Evolutionary conservation across 2,113 vertebrate species (phyloP).

Genomic region (Hippocampus abdominalis): DNA sequence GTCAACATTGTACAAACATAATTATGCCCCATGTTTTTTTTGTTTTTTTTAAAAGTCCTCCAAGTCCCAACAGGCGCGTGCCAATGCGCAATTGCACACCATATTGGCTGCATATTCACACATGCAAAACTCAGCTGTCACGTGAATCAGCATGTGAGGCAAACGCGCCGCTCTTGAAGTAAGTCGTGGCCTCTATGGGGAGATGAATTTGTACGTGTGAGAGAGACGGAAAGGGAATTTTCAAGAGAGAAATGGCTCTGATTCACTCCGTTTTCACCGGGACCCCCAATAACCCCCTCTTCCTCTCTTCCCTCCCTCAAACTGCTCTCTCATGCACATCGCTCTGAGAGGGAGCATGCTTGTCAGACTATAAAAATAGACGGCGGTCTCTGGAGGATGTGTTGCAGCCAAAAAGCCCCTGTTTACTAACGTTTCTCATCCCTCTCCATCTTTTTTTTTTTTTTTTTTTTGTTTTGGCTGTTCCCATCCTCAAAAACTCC

Average conservation of each 20-base stretch:
- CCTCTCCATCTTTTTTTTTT: constrained; percentile 10
- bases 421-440: constrained; percentile 43
- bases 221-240: constrained; percentile 2
- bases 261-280: constrained; percentile 41
- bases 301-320: neutral
- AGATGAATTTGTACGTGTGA: constrained; percentile 31
- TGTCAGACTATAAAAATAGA: constrained; percentile 52
- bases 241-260: constrained; percentile 39
- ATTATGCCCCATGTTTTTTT: neutral
- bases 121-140: constrained; percentile 21
- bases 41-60: constrained; percentile 6
- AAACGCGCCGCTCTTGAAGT: constrained; percentile 57
- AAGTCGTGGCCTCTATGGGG: constrained; percentile 49
- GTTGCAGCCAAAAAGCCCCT: constrained; percentile 25
- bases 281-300: constrained; percentile 16
- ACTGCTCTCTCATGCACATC: constrained; percentile 20
- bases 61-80: constrained; percentile 27
- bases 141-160: constrained; percentile 56
- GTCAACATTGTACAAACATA: constrained; percentile 26
- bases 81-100: constrained; percentile 17
- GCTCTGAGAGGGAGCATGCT: constrained; percentile 43
- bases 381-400: constrained; percentile 49
- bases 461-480: constrained; percentile 2
- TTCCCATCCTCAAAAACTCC: constrained; percentile 1
- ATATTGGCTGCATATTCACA: constrained; percentile 14